Base-by-base conservation (phyloP, 2,888 invertebrate species). In the Gryllus longicercus region DNA sequence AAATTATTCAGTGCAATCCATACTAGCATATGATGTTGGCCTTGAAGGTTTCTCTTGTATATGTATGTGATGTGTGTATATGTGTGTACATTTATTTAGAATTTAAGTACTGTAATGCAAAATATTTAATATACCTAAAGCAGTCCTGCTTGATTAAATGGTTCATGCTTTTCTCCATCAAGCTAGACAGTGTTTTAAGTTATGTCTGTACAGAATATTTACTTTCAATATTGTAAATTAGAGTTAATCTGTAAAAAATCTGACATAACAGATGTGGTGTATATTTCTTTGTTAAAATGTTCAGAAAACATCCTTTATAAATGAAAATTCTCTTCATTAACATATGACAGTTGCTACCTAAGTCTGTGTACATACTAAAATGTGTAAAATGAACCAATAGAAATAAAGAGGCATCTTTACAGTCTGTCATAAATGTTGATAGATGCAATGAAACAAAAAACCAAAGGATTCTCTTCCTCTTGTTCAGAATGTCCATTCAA, bases 21-120 rank as follows among this genome's bases (percentile, higher is more conserved):
- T 63, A 63, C 63, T 63, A 63, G 63, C 16, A 63, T n/a, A 18
- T 38, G 38, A 38, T 38, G n/a, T n/a, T 63, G 63, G n/a, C 63
- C 63, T 63, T n/a, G n/a, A 63, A 63, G 63, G 63, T 63, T 63
- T 63, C 14, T 63, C 14, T n/a, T 18, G 63, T 63, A 63, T 63
- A 14, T 63, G 63, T 63, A 63, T 63, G 63, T 63, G 38, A 38
- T n/a, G 63, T 63, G 63, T 63, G 63, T 63, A 63, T 63, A 63
- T 63, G 63, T 63, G 63, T 63, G 63, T 63, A 63, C 63, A 63
- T 63, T 63, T 63, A 63, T 63, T 63, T 63, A 63, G 63, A 63
- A 18, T 63, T 63, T 63, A 63, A 63, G 63, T 63, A 63, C 14
- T 18, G 14, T 63, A 63, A 63, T 63, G 63, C 63, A 63, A 63